Evolutionary conservation across 2,113 vertebrate species (phyloP).

Genomic region (Clinocottus analis): DNA sequence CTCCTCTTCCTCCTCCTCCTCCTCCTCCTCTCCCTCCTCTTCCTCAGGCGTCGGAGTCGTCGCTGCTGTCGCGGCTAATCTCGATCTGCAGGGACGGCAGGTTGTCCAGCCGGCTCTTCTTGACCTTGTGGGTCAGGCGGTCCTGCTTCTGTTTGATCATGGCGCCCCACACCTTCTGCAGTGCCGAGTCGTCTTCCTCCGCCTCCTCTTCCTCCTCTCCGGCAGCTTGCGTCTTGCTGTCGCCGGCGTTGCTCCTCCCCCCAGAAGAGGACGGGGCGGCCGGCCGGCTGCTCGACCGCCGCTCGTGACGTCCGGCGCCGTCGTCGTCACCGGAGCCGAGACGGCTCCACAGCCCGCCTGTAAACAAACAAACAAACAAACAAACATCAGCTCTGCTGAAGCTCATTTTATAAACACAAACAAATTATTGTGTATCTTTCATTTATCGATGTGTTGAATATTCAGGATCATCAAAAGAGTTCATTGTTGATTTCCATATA

Average conservation of each 20-base stretch:
- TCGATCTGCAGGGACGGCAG: conserved; percentile 97
- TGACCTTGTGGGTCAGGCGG: conserved; percentile 86
- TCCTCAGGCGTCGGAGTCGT: conserved; percentile 92
- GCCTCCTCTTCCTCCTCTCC: conserved; percentile 44
- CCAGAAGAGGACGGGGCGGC: conserved; percentile 17
- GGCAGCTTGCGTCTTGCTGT: conserved; percentile 52
- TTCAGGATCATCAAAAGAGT: too few species aligned
- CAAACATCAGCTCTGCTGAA: too few species aligned
- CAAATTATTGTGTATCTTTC: too few species aligned
- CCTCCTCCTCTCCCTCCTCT: rapidly evolving
- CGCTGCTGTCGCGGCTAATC: conserved; percentile 97
- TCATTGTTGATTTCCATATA: too few species aligned
- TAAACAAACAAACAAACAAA: too few species aligned
- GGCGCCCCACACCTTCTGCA: conserved; percentile 95
- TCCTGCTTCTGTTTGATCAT: conserved; percentile 96
- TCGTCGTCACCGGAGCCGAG: conserved; percentile 88
- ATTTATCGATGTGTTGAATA: too few species aligned
- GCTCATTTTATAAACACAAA: too few species aligned
- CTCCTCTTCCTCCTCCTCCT: conserved; percentile 50
- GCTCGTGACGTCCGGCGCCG: conserved; percentile 62
- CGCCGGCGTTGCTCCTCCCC: neutral
- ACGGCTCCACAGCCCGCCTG: conserved; percentile 93
- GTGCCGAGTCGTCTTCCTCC: conserved; percentile 93
- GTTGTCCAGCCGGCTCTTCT: conserved; percentile 96
- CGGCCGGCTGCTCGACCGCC: neutral